A percentile compares a stretch with the other conserved stretches of the same genome.
Conservation (phyloP, 1,140 invertebrate genomes). For the Trichomalopsis sarcophagae region DNA sequence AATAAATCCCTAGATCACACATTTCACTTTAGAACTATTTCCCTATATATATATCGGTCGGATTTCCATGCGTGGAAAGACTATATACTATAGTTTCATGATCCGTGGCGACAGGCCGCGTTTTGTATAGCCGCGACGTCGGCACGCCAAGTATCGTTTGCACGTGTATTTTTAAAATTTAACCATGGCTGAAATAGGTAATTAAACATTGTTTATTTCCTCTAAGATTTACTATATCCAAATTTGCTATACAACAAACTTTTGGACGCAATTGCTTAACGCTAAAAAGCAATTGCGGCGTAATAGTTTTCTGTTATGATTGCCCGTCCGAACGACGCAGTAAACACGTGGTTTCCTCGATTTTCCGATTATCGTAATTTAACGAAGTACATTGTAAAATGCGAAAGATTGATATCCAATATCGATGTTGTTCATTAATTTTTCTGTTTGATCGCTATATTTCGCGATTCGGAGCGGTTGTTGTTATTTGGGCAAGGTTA, state of each 20-base stretch:
- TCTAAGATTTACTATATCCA: neutral
- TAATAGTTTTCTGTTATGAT: conserved; percentile 29
- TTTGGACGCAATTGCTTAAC: conserved; percentile 14
- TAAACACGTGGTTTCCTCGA: conserved; percentile 20
- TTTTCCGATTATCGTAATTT: conserved; percentile 27
- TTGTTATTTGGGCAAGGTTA: neutral
- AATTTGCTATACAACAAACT: neutral
- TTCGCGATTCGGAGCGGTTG: neutral
- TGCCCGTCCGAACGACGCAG: neutral
- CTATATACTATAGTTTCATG: neutral
- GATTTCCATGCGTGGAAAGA: too few relatives aligned
- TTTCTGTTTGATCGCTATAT: neutral
- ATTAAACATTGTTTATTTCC: conserved; percentile 52
- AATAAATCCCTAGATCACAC: too few relatives aligned
- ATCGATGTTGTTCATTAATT: neutral
- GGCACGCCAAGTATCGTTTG: conserved; percentile 13
- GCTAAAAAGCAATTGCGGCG: conserved; percentile 9
- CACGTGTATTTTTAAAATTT: conserved; percentile 57
- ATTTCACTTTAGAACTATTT: too few relatives aligned
- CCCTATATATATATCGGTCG: too few relatives aligned
- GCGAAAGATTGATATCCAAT: neutral
- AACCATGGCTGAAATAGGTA: conserved; percentile 70
- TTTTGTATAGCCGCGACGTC: conserved; percentile 5
- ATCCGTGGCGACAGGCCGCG: neutral
- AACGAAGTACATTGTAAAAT: conserved; percentile 21